Conservation (phyloP, 2,888 invertebrate species). For the Ormyrus rosae region DNA sequence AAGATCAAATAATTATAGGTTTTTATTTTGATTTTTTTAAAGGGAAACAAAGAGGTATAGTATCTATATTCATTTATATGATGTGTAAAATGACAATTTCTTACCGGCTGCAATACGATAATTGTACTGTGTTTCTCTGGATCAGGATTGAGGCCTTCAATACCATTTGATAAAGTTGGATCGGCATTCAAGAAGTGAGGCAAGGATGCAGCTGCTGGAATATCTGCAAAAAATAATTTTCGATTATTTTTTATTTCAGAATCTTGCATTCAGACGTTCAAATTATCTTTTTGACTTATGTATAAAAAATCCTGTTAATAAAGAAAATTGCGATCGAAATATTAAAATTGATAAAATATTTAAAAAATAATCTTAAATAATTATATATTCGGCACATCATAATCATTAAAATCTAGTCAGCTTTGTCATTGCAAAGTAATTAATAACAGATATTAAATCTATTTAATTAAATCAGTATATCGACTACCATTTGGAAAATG, state of each 20-base stretch:
- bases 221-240: slow-evolving; percentile 65
- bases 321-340: no score
- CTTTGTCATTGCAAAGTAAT: no score
- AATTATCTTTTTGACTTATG: no score
- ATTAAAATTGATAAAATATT: no score
- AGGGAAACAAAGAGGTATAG: neutral
- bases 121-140: slow-evolving; percentile 68
- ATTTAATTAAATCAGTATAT: no score
- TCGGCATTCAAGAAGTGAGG: slow-evolving; percentile 75
- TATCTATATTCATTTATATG: neutral
- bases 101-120: slow-evolving; percentile 73
- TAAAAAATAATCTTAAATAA: no score
- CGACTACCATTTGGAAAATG: no score
- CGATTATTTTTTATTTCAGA: neutral
- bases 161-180: slow-evolving; percentile 67
- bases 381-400: no score
- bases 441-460: no score
- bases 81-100: slow-evolving; percentile 7
- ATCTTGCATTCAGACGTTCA: no score
- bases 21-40: neutral
- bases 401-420: no score
- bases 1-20: neutral
- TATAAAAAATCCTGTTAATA: no score
- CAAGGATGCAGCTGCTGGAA: slow-evolving; percentile 74
- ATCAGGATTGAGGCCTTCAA: slow-evolving; percentile 73